Base-by-base conservation (phyloP, 2,113 vertebrate species). In the Labrus mixtus region DNA sequence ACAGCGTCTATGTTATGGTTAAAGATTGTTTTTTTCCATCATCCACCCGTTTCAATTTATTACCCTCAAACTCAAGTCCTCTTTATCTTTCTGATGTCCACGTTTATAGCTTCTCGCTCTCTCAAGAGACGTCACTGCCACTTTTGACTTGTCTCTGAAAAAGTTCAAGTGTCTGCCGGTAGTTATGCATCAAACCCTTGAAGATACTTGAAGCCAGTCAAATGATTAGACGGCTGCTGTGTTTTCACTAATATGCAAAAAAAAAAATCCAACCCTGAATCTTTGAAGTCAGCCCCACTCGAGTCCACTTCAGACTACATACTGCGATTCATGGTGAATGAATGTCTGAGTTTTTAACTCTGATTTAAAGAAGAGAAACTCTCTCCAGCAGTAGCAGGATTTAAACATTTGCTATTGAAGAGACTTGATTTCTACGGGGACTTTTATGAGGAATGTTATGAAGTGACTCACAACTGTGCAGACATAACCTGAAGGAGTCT, bases 361-460 rank as follows among this genome's bases (percentile, higher is more conserved):
- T 10, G 67, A 54, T 81, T 72, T 55, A 61, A 74, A 55, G 10
- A 70, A 73, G 67, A 81, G 74, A 36, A 81, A 50, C 16, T 66
- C n/a, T 68, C 51, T 19, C 13, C 4, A 22, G 1, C 29, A 37
- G 51, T 59, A 15, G 13, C 19, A 11, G 20, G 22, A 54, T 56
- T 68, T 10, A 79, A 78, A 69, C 54, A 53, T 75, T 76, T 82
- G 20, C 65, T 33, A 63, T 68, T 73, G 29, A 82, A 57, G 46
- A 54, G 43, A 61, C 46, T 48, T 60, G 19, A 68, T 22, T 76
- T 67, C 9, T 10, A 13, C 33, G 13, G 50, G 51, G n/a, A 73
- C n/a, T 33, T 25, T 37, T 59, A 70, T 68, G 60, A 60, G 55
- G n/a, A 73, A 22, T 33, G 39, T 37, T 56, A 68, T 68, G 60